A percentile compares a stretch with the other conserved stretches of the same genome.
Evolutionary conservation across 2,888 invertebrate genomes (phyloP).

Genomic region (Camponotus fellah): DNA sequence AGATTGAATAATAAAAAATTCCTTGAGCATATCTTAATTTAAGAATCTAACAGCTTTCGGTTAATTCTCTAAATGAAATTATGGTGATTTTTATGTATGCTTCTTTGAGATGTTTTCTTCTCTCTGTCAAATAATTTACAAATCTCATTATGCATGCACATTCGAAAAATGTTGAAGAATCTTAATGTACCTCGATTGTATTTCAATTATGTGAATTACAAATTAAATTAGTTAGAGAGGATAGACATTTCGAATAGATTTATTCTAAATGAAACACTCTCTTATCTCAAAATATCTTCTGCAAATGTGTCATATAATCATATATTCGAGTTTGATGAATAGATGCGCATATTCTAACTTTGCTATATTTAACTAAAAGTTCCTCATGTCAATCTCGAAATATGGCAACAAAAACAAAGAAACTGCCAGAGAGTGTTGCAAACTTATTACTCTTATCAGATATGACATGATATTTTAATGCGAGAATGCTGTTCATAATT

Average conservation of each 20-base stretch:
- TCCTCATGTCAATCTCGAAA: conserved; percentile 21
- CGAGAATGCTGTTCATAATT: background rate
- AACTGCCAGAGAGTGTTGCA: background rate
- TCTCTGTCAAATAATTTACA: background rate
- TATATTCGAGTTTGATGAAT: conserved; percentile 28
- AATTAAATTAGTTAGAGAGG: background rate
- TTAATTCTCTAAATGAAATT: conserved; percentile 33
- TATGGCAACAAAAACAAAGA: background rate
- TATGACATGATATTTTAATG: background rate
- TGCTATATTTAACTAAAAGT: conserved; percentile 29
- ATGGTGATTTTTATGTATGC: background rate
- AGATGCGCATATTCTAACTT: conserved; percentile 12
- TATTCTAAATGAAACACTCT: background rate
- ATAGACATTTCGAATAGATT: conserved; percentile 3
- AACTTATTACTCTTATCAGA: conserved; percentile 33
- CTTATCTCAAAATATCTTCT: background rate
- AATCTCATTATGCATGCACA: background rate
- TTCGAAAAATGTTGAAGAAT: background rate
- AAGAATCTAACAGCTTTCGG: conserved; percentile 1
- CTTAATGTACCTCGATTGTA: background rate
- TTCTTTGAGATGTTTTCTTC: conserved; percentile 32
- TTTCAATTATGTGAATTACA: conserved; percentile 4
- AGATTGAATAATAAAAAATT: conserved; percentile 1
- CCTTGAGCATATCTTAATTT: conserved; percentile 15
- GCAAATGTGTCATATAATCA: background rate